Base-by-base conservation (phyloP, 2,797 vertebrate genomes). In the Danio choprae region DNA sequence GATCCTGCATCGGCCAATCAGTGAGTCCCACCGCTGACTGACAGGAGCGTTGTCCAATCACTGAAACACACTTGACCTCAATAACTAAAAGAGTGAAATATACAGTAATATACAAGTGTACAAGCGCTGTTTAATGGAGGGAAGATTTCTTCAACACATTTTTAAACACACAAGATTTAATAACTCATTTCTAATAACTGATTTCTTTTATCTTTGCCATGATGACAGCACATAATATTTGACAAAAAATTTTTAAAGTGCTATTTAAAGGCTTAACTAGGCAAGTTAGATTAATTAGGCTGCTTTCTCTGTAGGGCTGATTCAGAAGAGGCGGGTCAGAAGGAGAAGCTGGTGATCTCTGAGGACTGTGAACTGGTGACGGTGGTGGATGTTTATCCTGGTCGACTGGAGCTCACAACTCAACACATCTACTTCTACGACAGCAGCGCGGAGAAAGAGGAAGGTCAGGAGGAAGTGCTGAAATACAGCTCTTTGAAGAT, bases 361-460 rank as follows among this genome's bases (percentile, higher is more conserved):
- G 97, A 98, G 92, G 97, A 99, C 84, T 99, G 97, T 85, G 96
- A 99, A 90, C 91, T 99, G 82, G 93, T 99, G 88, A 99, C 96
- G 1, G 85, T 97, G 85, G 96, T 98, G 83, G 96, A 97, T 0
- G 92, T 96, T 59, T 96, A 96, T 84, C 92, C 95, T 0, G 98
- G 98, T 2, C 96, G 95, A 22, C 92, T 99, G 84, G 98, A 99
- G 84, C 91, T 99, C 87, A 99, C 97, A 80, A 99, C 96, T 2
- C 96, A 98, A 13, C 96, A 99, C 88, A 96, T 99, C 87, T 97
- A 97, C 90, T 99, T 99, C 89, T 96, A 95, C 53, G 98, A 99
- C 88, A 89, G 94, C 86, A 97, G 96, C 89, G 91, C 92, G 84
- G 98, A 99, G 91, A 99, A 99, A 84, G 97, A 98, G 79, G 97